Percentiles rank a stretch among this genome's conserved stretches.
phyloP scores from a whole-genome alignment of 2,797 vertebrate species.

The Mycteria americana region DNA sequence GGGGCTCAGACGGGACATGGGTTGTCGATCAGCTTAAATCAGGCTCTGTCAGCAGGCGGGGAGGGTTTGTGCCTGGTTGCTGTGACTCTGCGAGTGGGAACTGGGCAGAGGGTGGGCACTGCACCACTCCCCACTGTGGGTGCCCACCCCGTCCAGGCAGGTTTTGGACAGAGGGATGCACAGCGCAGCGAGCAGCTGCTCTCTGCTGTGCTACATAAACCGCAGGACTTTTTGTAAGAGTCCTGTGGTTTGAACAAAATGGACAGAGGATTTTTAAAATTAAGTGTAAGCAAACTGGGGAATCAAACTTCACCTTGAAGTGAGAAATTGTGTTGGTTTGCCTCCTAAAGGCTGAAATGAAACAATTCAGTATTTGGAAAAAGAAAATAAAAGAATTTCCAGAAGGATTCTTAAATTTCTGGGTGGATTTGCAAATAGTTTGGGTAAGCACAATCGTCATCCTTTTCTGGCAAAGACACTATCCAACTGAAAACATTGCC shows the following conservation, averaged over 20 bases:
- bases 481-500: background rate
- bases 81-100: accelerated
- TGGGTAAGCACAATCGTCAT: background rate
- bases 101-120: background rate
- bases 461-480: background rate
- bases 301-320: background rate
- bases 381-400: background rate
- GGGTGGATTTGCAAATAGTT: constrained; percentile 10
- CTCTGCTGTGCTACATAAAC: background rate
- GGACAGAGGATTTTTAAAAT: background rate
- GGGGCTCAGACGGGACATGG: accelerated
- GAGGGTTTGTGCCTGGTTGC: background rate
- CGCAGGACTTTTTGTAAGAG: background rate
- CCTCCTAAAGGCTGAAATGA: constrained; percentile 48
- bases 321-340: constrained; percentile 45
- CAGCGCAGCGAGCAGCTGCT: background rate
- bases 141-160: background rate
- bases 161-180: background rate
- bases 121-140: background rate
- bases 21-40: background rate
- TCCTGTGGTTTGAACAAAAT: background rate
- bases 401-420: constrained; percentile 36
- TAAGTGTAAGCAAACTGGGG: background rate
- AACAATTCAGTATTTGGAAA: background rate
- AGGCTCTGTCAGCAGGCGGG: background rate